These are phyloP conservation scores for Cotesia typhae DNA, from an alignment of 1,140 invertebrate genomes.

Conservation along the genomic window DNA sequence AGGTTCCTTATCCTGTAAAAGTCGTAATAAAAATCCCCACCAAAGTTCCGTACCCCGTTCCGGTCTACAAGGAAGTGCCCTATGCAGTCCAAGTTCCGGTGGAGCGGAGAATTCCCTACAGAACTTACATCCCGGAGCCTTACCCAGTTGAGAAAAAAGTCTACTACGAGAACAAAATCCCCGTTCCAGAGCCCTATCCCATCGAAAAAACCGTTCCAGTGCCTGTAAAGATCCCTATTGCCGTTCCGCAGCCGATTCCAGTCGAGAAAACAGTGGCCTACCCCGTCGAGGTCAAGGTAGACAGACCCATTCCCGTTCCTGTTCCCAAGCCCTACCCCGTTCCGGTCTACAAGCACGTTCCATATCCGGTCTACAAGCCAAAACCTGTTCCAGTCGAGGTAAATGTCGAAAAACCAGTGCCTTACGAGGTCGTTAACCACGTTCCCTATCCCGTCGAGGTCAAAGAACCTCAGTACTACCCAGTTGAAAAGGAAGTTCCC, in stretches of 20 bases:
- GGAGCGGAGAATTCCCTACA: slow-evolving; percentile 27
- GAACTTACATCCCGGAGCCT: slow-evolving; percentile 71
- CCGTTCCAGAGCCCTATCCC: slow-evolving; percentile 71
- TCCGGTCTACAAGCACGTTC: slow-evolving; percentile 66
- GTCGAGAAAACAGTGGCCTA: slow-evolving; percentile 65
- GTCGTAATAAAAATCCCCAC: slow-evolving; percentile 60
- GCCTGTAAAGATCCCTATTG: slow-evolving; percentile 70
- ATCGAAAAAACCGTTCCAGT: slow-evolving; percentile 69
- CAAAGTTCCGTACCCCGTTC: slow-evolving; percentile 59
- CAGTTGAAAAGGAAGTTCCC: slow-evolving; percentile 50
- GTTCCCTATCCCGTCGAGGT: slow-evolving; percentile 53
- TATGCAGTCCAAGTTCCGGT: slow-evolving; percentile 32
- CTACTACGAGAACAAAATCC: slow-evolving; percentile 71
- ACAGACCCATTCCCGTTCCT: slow-evolving; percentile 69
- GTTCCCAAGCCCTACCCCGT: slow-evolving; percentile 62
- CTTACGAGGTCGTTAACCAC: slow-evolving; percentile 52
- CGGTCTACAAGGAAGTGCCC: slow-evolving; percentile 54
- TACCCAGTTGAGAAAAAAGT: slow-evolving; percentile 73
- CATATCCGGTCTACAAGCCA: slow-evolving; percentile 68
- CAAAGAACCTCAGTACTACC: slow-evolving; percentile 50
- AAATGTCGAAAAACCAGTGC: slow-evolving; percentile 62
- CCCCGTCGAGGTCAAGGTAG: slow-evolving; percentile 67
- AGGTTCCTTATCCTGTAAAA: slow-evolving; percentile 57
- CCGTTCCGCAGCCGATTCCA: slow-evolving; percentile 69
- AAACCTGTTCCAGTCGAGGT: slow-evolving; percentile 72